Evolutionary conservation across 2,113 vertebrate genomes (phyloP).

Genomic region (Ptychochromis oligacanthus): DNA sequence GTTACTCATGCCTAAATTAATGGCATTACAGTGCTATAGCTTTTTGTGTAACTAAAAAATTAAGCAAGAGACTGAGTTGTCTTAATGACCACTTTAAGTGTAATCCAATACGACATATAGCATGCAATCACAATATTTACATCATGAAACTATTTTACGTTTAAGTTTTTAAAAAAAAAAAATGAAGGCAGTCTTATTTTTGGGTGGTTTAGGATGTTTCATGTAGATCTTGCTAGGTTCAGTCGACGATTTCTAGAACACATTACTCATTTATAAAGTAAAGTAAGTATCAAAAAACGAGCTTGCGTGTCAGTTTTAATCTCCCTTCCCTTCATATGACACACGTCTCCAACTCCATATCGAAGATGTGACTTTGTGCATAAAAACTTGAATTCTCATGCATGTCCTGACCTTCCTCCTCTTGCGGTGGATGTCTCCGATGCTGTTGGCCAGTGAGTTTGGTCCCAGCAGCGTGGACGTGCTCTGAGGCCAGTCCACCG

Average conservation of each 20-base stretch:
- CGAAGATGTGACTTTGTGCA: rapidly evolving
- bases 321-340: too few species aligned
- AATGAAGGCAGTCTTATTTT: background rate
- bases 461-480: conserved; percentile 92
- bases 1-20: background rate
- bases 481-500: conserved; percentile 96
- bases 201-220: background rate
- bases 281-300: background rate
- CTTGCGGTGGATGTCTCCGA: conserved; percentile 95
- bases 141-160: background rate
- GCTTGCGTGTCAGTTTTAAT: too few species aligned
- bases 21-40: background rate
- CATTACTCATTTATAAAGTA: too few species aligned
- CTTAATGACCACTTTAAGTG: background rate
- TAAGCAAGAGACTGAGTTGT: background rate
- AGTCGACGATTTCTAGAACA: background rate
- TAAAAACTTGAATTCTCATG: background rate
- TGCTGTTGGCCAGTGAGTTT: conserved; percentile 95
- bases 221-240: background rate
- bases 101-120: background rate
- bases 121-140: background rate
- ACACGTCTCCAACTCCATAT: background rate
- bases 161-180: too few species aligned
- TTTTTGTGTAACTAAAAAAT: background rate
- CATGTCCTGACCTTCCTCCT: conserved; percentile 87